Evolutionary conservation across 2,113 vertebrate genomes (phyloP).

Genomic region (Amphilophus citrinellus): DNA sequence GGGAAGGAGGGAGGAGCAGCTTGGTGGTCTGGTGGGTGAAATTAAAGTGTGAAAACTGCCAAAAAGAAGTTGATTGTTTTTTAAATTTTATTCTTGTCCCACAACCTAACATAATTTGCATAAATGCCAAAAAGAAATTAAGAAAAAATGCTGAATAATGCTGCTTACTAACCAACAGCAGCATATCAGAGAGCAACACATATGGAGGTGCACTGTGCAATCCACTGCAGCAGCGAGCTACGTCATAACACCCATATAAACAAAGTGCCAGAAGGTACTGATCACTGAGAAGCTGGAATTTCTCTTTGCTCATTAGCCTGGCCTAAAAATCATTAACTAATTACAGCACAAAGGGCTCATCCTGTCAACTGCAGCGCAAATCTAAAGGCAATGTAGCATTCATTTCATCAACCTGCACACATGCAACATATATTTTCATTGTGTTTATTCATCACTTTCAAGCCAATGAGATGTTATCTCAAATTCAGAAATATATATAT

Average conservation of each 20-base stretch:
- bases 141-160: conserved; percentile 48
- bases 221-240: background rate
- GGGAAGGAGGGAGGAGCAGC: background rate
- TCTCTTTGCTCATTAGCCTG: conserved; percentile 1
- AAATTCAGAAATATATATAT: accelerated
- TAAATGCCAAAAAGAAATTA: conserved; percentile 13
- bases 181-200: conserved; percentile 59
- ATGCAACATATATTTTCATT: background rate
- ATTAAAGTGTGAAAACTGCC: conserved; percentile 39
- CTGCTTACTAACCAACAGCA: conserved; percentile 68
- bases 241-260: conserved; percentile 34
- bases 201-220: conserved; percentile 5
- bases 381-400: background rate
- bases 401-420: background rate
- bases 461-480: background rate
- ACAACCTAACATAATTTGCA: background rate
- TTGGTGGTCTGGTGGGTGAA: background rate
- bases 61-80: conserved; percentile 15
- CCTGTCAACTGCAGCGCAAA: conserved; percentile 5
- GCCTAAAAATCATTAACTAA: conserved; percentile 43
- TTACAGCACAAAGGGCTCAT: conserved; percentile 5
- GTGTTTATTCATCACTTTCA: background rate
- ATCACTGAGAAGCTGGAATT: conserved; percentile 23
- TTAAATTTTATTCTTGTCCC: background rate
- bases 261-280: conserved; percentile 34